Percentiles rank a stretch among this genome's conserved stretches.
These are phyloP conservation scores for Prionace glauca DNA, from an alignment of 2,797 vertebrate genomes.

Conservation along the genomic window DNA sequence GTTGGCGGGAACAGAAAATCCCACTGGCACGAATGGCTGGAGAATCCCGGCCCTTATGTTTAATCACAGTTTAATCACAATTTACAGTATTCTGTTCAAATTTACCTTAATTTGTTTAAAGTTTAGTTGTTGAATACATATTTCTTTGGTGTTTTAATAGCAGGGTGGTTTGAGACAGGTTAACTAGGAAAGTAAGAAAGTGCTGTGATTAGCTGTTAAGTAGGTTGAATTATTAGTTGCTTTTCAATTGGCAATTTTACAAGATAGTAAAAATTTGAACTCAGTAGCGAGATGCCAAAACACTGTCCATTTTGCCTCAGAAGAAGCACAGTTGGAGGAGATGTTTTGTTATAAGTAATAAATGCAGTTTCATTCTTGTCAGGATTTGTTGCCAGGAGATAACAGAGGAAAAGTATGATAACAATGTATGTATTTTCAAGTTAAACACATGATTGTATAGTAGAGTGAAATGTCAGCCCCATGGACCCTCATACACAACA, in stretches of 20 bases:
- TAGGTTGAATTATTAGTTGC: not conserved
- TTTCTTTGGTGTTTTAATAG: not conserved
- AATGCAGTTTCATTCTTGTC: not conserved
- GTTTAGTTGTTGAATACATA: not conserved
- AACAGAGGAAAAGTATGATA: not conserved
- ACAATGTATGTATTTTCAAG: not conserved
- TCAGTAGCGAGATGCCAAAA: not conserved
- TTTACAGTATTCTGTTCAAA: not conserved
- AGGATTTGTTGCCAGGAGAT: not conserved
- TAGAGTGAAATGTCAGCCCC: not conserved
- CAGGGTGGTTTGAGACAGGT: not conserved
- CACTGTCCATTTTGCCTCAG: not conserved
- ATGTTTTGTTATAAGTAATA: not conserved
- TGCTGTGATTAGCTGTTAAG: not conserved
- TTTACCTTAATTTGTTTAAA: not conserved
- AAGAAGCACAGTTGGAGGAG: not conserved
- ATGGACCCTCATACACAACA: not conserved
- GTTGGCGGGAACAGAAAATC: too few species aligned
- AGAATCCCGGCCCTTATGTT: not conserved
- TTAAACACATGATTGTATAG: not conserved
- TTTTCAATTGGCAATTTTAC: not conserved
- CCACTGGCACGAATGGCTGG: too few species aligned
- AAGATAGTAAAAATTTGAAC: not conserved
- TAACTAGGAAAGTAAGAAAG: not conserved
- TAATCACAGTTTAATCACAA: not conserved